Evolutionary conservation across 2,113 vertebrate species (phyloP).

Genomic region (Illadopsis cleaveri): DNA sequence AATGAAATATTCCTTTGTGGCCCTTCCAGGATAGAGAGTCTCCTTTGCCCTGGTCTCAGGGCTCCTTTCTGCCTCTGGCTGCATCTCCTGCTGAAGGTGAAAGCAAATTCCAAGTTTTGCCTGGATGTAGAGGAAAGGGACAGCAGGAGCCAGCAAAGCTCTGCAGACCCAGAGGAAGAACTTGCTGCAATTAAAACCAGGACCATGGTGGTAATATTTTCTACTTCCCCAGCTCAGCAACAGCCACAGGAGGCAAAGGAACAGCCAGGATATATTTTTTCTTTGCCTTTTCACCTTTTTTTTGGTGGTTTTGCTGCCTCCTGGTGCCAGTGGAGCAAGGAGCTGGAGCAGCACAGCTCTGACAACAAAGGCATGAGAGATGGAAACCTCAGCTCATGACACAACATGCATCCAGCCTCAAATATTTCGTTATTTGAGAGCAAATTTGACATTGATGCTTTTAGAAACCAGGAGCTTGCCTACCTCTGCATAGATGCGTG

Average conservation of each 20-base stretch:
- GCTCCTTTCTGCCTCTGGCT: background rate
- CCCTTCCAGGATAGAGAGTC: background rate
- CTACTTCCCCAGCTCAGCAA: background rate
- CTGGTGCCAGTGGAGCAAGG: conserved; percentile 10
- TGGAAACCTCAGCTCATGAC: background rate
- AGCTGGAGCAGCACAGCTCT: background rate
- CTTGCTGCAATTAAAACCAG: background rate
- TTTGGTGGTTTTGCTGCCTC: conserved; percentile 51
- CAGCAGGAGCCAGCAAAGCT: accelerated
- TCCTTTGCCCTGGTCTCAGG: background rate
- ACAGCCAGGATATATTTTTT: background rate
- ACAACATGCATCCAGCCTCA: accelerated
- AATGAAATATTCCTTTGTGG: accelerated
- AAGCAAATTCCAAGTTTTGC: background rate
- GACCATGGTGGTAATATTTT: accelerated
- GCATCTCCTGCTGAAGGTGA: background rate
- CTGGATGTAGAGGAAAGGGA: background rate
- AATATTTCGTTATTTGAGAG: background rate
- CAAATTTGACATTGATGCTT: background rate
- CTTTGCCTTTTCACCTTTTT: background rate
- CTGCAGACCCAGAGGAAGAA: background rate
- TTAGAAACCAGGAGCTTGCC: background rate
- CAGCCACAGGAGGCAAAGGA: background rate
- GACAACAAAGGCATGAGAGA: accelerated
- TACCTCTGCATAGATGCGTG: background rate